These are phyloP conservation scores for Mastacembelus armatus DNA, from an alignment of 2,797 vertebrate genomes.

Conservation along the genomic window DNA sequence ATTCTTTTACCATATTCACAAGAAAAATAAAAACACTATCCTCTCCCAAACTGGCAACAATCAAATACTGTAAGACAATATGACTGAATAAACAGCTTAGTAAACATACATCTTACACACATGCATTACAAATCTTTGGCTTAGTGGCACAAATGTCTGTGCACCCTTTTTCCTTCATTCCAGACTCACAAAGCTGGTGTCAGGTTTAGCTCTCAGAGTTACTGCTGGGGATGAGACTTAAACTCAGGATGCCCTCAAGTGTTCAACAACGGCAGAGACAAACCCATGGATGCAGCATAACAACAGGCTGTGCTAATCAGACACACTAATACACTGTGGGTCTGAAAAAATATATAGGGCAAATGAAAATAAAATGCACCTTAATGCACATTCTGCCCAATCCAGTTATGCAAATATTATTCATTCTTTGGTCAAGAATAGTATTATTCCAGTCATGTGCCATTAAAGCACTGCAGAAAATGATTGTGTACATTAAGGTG, in stretches of 20 bases:
- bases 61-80: slow-evolving; percentile 33
- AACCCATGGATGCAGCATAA: not conserved
- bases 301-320: not conserved
- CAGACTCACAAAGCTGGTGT: slow-evolving; percentile 8
- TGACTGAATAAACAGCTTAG: slow-evolving; percentile 7
- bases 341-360: not conserved
- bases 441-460: too few relatives aligned
- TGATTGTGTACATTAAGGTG: too few relatives aligned
- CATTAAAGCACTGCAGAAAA: not conserved
- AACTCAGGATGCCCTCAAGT: slow-evolving; percentile 58
- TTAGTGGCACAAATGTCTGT: slow-evolving; percentile 43
- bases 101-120: slow-evolving; percentile 33
- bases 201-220: slow-evolving; percentile 6
- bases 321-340: slow-evolving; percentile 1
- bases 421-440: too few relatives aligned
- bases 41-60: slow-evolving; percentile 28
- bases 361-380: not conserved
- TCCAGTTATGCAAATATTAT: not conserved
- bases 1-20: slow-evolving; percentile 28
- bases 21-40: slow-evolving; percentile 34
- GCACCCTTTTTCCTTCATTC: slow-evolving; percentile 47
- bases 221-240: slow-evolving; percentile 1
- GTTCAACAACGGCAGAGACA: slow-evolving; percentile 28
- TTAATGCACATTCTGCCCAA: too few relatives aligned
- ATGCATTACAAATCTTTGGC: slow-evolving; percentile 67